Percentiles rank a stretch among this genome's conserved stretches.
Evolutionary conservation across 2,888 invertebrate species (phyloP).

Genomic region (Ophonus ardosiacus): DNA sequence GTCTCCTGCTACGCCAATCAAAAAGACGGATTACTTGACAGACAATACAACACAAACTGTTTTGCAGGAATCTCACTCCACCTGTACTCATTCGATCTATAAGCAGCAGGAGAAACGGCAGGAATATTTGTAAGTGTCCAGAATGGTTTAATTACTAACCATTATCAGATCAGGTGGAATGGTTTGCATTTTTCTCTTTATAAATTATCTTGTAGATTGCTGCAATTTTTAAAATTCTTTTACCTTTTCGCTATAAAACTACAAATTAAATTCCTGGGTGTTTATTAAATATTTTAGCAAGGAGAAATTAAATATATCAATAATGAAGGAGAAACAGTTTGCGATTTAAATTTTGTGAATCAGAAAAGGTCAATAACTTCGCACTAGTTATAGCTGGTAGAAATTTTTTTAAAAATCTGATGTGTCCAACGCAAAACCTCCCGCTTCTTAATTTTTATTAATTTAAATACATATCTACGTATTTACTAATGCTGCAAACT

Average conservation of each 20-base stretch:
- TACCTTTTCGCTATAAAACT: not conserved
- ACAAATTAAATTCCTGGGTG: not conserved
- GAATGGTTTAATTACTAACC: not conserved
- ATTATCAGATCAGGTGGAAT: constrained; percentile 8
- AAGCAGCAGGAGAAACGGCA: not conserved
- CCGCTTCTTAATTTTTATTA: too few species aligned
- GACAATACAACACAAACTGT: constrained; percentile 17
- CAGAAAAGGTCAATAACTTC: too few species aligned
- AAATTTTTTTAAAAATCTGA: too few species aligned
- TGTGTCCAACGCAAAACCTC: too few species aligned
- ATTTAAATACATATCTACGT: too few species aligned
- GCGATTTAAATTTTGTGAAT: too few species aligned
- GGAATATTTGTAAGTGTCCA: not conserved
- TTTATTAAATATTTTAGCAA: not conserved
- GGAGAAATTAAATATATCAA: not conserved
- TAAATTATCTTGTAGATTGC: constrained; percentile 41
- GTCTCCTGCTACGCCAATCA: constrained; percentile 56
- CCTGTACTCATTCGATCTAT: not conserved
- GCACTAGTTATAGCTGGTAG: too few species aligned
- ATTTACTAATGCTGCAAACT: too few species aligned
- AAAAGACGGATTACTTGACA: constrained; percentile 56
- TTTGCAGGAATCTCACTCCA: constrained; percentile 35
- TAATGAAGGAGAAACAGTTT: not conserved
- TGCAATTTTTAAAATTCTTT: constrained; percentile 40
- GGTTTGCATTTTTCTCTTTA: constrained; percentile 27